Conservation (phyloP, 2,113 vertebrate genomes). For the Oostethus manadensis region DNA sequence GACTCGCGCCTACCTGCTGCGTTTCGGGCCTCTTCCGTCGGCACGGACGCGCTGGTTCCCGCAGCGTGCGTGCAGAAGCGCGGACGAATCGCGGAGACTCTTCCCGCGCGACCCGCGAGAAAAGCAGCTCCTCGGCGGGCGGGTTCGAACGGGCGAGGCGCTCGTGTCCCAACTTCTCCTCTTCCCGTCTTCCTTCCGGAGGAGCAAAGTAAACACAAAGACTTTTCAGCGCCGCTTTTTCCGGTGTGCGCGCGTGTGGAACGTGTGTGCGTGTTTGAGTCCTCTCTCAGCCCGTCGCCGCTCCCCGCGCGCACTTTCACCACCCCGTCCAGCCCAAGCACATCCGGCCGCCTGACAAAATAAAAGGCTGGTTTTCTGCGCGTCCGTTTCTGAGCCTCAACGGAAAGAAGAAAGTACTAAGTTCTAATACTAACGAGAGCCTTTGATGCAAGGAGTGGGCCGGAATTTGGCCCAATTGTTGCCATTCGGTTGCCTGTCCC, state of each 20-base stretch:
- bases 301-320: conserved; percentile 53
- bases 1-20: conserved; percentile 50
- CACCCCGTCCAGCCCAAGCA: background rate
- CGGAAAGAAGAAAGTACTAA: no score
- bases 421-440: no score
- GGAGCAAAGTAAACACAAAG: conserved; percentile 6
- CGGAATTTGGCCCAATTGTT: no score
- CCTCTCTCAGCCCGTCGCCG: conserved; percentile 52
- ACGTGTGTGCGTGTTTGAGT: conserved; percentile 42
- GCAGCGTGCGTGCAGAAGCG: background rate
- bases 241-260: conserved; percentile 21
- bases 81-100: background rate
- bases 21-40: conserved; percentile 32
- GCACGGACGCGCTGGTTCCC: no score
- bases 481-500: no score
- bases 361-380: conserved; percentile 40
- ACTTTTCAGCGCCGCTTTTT: conserved; percentile 46
- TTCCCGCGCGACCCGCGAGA: no score
- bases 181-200: conserved; percentile 10
- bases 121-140: background rate
- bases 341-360: conserved; percentile 11
- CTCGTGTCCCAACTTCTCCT: conserved; percentile 38
- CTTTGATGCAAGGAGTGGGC: no score
- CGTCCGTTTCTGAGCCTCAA: no score
- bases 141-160: conserved; percentile 11